A percentile compares a stretch with the other conserved stretches of the same genome.
Evolutionary conservation across 1,140 invertebrate species (phyloP).

Genomic region (Nasonia longicornis): DNA sequence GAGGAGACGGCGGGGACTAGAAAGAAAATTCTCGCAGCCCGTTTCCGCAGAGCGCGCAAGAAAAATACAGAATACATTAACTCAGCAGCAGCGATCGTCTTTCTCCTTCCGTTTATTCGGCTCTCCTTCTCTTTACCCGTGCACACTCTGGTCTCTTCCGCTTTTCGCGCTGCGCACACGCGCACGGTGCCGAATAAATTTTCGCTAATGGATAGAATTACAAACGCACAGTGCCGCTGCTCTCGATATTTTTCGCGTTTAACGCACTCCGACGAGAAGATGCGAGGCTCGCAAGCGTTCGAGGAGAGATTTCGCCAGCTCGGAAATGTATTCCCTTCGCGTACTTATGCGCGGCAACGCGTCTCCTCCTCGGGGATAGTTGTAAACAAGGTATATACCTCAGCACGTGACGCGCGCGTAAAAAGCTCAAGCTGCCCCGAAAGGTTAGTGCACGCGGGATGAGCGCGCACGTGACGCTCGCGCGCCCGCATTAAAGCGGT

Average conservation of each 20-base stretch:
- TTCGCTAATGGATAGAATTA: slow-evolving; percentile 56
- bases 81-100: slow-evolving; percentile 2
- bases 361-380: neutral
- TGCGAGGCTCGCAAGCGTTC: too few relatives aligned
- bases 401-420: neutral
- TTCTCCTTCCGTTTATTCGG: neutral
- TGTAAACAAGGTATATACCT: neutral
- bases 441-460: neutral
- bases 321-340: too few relatives aligned
- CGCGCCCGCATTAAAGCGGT: neutral
- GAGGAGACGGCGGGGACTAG: neutral
- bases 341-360: neutral
- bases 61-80: slow-evolving; percentile 42
- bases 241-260: too few relatives aligned
- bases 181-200: slow-evolving; percentile 51
- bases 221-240: slow-evolving; percentile 38
- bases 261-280: too few relatives aligned
- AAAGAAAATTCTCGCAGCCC: slow-evolving; percentile 31
- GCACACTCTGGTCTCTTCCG: slow-evolving; percentile 11
- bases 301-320: too few relatives aligned
- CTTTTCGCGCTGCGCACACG: slow-evolving; percentile 35
- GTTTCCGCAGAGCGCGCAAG: slow-evolving; percentile 34
- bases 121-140: neutral
- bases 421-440: neutral
- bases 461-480: neutral